Evolutionary conservation across 2,797 vertebrate species (phyloP).

Genomic region (Phalloptychus januarius): DNA sequence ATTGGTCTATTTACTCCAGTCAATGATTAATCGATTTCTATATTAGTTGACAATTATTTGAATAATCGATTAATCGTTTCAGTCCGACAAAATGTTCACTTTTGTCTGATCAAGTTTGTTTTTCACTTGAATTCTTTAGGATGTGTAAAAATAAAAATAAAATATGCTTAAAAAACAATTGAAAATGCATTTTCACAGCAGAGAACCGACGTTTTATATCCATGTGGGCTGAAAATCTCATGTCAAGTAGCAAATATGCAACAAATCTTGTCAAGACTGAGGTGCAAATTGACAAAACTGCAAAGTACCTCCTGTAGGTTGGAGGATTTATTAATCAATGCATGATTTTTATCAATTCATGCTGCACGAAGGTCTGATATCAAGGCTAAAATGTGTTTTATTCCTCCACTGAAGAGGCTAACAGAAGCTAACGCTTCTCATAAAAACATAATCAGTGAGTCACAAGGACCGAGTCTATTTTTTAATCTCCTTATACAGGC

Average conservation of each 20-base stretch:
- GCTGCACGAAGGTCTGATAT: background rate
- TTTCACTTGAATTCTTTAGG: background rate
- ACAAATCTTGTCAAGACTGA: background rate
- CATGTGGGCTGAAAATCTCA: background rate
- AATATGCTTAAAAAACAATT: background rate
- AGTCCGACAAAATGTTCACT: background rate
- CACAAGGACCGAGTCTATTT: slow-evolving; percentile 9
- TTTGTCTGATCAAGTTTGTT: background rate
- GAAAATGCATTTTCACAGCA: background rate
- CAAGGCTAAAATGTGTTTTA: background rate
- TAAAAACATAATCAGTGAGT: slow-evolving; percentile 18
- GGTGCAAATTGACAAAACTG: slow-evolving; percentile 5
- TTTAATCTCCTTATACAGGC: slow-evolving; percentile 19
- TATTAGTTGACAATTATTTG: background rate
- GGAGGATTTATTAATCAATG: slow-evolving; percentile 10
- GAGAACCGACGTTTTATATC: background rate
- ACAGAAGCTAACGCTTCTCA: slow-evolving; percentile 17
- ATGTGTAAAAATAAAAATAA: background rate
- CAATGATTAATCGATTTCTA: no score
- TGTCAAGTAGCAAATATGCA: background rate
- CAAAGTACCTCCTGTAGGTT: background rate
- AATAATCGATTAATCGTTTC: background rate
- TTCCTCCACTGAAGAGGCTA: background rate
- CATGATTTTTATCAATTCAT: background rate
- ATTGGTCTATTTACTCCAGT: no score